phyloP scores from a whole-genome alignment of 2,888 invertebrate genomes.

The Mythimna impura region DNA sequence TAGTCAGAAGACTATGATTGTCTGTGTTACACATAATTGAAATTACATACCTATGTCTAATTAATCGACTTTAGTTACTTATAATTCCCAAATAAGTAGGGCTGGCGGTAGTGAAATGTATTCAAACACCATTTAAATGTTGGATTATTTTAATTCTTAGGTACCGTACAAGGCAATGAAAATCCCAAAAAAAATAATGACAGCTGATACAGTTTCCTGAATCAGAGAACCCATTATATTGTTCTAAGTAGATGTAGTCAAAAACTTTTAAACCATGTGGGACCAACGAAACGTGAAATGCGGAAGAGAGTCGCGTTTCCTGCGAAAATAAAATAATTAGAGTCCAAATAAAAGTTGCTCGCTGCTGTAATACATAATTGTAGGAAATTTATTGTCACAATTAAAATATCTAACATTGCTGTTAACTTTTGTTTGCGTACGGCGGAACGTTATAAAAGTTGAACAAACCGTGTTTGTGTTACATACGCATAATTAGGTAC shows the following conservation, averaged over 20 bases:
- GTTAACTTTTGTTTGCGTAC: slow-evolving; percentile 56
- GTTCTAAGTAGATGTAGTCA: slow-evolving; percentile 41
- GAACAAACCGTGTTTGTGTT: slow-evolving; percentile 48
- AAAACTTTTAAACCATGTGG: slow-evolving; percentile 59
- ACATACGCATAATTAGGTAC: slow-evolving; percentile 51
- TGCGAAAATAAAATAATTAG: slow-evolving; percentile 63
- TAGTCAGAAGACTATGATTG: slow-evolving; percentile 88
- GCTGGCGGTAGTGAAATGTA: slow-evolving; percentile 45
- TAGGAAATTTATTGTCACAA: slow-evolving; percentile 63
- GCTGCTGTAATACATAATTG: slow-evolving; percentile 55
- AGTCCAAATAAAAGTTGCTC: slow-evolving; percentile 58
- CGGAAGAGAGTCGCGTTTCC: slow-evolving; percentile 55
- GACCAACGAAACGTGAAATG: slow-evolving; percentile 63
- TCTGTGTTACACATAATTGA: slow-evolving; percentile 80
- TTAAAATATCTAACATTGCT: slow-evolving; percentile 62
- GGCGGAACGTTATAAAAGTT: slow-evolving; percentile 44
- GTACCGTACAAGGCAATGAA: slow-evolving; percentile 29
- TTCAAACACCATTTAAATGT: slow-evolving; percentile 26
- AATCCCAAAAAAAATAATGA: not conserved
- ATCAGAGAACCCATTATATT: slow-evolving; percentile 32
- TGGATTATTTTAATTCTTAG: slow-evolving; percentile 37
- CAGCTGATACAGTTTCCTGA: slow-evolving; percentile 8
- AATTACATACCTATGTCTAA: slow-evolving; percentile 68
- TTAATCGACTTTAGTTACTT: slow-evolving; percentile 60
- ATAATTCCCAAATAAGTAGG: slow-evolving; percentile 56